phyloP scores from a whole-genome alignment of 2,797 vertebrate species.

The Rhyacichthys aspro region DNA sequence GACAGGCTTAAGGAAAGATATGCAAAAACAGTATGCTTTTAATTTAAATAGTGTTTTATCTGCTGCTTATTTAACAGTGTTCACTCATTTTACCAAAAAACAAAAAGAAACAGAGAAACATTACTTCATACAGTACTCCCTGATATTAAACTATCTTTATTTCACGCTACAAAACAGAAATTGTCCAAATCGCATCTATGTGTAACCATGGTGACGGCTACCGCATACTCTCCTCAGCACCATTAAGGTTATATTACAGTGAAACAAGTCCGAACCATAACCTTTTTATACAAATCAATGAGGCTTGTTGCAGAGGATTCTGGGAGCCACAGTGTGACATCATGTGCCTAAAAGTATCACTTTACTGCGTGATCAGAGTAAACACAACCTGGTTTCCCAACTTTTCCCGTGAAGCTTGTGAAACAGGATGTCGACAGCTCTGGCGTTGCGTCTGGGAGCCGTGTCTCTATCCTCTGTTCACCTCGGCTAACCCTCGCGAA shows the following conservation, averaged over 20 bases:
- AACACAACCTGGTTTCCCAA: not conserved
- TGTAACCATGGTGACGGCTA: slow-evolving; percentile 18
- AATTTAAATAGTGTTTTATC: too few species aligned
- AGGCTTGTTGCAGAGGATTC: too few species aligned
- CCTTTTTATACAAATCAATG: not conserved
- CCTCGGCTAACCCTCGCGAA: slow-evolving; percentile 56
- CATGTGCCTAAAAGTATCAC: not conserved
- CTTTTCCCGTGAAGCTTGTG: slow-evolving; percentile 27
- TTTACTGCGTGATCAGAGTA: not conserved
- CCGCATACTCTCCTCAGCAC: too few species aligned
- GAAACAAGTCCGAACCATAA: not conserved
- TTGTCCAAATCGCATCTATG: not conserved
- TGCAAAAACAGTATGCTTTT: too few species aligned
- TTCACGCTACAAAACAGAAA: too few species aligned
- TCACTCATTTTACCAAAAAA: too few species aligned
- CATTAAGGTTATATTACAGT: not conserved
- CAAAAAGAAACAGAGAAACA: too few species aligned
- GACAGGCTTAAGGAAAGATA: too few species aligned
- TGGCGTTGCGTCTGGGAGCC: slow-evolving; percentile 15
- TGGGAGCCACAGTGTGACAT: not conserved
- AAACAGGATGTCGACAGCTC: slow-evolving; percentile 31
- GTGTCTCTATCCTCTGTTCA: slow-evolving; percentile 33
- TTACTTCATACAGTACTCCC: too few species aligned
- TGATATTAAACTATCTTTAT: too few species aligned
- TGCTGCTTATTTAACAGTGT: too few species aligned